Conservation (phyloP, 2,888 invertebrate species). For the Lasioglossum malachurum region DNA sequence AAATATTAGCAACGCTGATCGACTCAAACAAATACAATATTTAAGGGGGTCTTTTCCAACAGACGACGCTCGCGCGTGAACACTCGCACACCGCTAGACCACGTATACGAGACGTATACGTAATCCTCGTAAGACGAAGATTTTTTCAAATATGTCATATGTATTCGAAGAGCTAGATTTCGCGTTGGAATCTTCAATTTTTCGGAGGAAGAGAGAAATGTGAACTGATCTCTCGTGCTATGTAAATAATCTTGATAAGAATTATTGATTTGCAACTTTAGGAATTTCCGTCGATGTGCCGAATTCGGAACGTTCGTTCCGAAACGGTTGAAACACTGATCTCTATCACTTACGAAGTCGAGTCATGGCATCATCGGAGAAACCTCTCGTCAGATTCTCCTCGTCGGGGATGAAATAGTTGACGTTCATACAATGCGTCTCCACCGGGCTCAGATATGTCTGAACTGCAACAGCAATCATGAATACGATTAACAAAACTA, state of each 20-base stretch:
- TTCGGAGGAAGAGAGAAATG: background rate
- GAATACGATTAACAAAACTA: background rate
- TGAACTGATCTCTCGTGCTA: too few species aligned
- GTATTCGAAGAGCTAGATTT: background rate
- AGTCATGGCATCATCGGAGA: constrained; percentile 94
- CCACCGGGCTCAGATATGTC: constrained; percentile 95
- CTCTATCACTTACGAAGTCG: constrained; percentile 89
- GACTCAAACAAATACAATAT: too few species aligned
- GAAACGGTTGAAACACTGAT: background rate
- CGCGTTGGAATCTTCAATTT: background rate
- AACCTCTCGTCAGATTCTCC: constrained; percentile 92
- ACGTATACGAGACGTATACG: too few species aligned
- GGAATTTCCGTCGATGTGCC: background rate
- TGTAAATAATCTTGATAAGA: background rate
- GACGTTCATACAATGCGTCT: constrained; percentile 97
- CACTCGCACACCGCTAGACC: too few species aligned
- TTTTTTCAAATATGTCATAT: background rate
- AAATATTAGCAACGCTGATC: background rate
- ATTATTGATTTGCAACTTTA: background rate
- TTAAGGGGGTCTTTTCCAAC: too few species aligned
- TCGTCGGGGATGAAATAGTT: constrained; percentile 97
- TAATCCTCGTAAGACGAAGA: too few species aligned
- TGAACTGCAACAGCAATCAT: constrained; percentile 87
- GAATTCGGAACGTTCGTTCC: too few species aligned
- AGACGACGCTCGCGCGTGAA: too few species aligned